Base-by-base conservation (phyloP, 2,888 invertebrate genomes). In the Zeuzera pyrina region DNA sequence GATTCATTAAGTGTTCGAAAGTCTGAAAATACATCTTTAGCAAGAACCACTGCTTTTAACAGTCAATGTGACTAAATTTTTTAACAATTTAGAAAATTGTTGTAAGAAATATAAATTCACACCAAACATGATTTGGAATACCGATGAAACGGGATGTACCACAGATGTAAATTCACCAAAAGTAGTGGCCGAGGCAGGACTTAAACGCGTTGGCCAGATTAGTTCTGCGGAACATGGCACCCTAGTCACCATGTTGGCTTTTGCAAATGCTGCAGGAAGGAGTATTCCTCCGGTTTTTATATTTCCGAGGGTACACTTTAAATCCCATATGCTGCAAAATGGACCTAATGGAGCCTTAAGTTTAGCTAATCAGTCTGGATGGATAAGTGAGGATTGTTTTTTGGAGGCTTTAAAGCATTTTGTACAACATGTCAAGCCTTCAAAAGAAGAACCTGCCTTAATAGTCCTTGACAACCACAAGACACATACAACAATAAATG, bases 401-500 rank as follows among this genome's bases (percentile, higher is more conserved):
- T 27, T 27, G 27, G 27, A 27, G 12, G 27, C 27, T 10, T n/a
- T 27, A 14, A 27, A 35, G 37, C 36, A 44, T 38, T 44, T 44
- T 29, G 36, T 38, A n/a, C 22, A 26, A 11, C 13, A 29, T 23
- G 30, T 39, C 1, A 34, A 38, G 23, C 36, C 39, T 12, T 28
- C 16, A 19, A 23, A 31, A 25, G 15, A 27, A 27, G 13, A 27
- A 3, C 15, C 15, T 27, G 27, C 23, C 3, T 23, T 23, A 23
- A 23, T 23, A 6, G 23, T n/a, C 5, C n/a, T 23, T 23, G 23
- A 23, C 23, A 23, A 23, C 10, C 23, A 23, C 23, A 29, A 29
- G 7, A 29, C 29, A 15, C 29, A 29, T 23, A 23, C 16, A 29
- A 29, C 29, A 4, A 16, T 29, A 16, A 29, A 29, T 29, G 29